phyloP scores from a whole-genome alignment of 2,888 invertebrate genomes.

The Dichetophora obliterata region DNA sequence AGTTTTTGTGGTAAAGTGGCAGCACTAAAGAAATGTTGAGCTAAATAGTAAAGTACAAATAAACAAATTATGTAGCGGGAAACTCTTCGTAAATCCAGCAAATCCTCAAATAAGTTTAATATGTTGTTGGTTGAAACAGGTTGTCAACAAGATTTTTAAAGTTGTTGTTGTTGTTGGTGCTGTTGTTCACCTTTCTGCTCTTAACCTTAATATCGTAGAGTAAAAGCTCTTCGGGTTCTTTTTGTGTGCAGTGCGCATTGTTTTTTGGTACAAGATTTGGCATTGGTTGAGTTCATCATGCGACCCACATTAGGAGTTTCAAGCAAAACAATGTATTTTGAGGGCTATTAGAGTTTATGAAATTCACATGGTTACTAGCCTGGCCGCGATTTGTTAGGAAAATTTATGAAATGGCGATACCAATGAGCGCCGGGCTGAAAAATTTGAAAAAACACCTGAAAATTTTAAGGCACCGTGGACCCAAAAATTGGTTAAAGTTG shows the following conservation, averaged over 20 bases:
- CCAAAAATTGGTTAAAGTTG: no score
- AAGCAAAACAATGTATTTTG: no score
- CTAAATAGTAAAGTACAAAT: no score
- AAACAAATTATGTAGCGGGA: no score
- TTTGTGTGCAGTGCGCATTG: not conserved
- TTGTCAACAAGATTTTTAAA: not conserved
- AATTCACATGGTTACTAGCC: no score
- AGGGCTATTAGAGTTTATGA: no score
- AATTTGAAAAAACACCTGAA: no score
- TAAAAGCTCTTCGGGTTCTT: conserved; percentile 2
- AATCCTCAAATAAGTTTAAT: not conserved
- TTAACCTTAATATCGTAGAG: conserved; percentile 7
- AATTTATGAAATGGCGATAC: no score
- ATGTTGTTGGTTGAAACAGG: no score
- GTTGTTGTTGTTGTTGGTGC: conserved; percentile 13
- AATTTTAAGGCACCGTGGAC: no score
- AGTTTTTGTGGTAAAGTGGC: not conserved
- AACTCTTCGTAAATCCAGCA: not conserved
- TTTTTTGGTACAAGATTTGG: not conserved
- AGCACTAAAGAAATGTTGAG: not conserved
- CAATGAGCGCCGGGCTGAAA: no score
- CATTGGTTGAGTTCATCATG: not conserved
- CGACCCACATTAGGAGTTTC: not conserved
- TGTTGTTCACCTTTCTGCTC: conserved; percentile 15
- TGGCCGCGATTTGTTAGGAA: no score